A percentile compares a stretch with the other conserved stretches of the same genome.
Evolutionary conservation across 2,888 invertebrate genomes (phyloP).

Genomic region (Resseliella maxima): DNA sequence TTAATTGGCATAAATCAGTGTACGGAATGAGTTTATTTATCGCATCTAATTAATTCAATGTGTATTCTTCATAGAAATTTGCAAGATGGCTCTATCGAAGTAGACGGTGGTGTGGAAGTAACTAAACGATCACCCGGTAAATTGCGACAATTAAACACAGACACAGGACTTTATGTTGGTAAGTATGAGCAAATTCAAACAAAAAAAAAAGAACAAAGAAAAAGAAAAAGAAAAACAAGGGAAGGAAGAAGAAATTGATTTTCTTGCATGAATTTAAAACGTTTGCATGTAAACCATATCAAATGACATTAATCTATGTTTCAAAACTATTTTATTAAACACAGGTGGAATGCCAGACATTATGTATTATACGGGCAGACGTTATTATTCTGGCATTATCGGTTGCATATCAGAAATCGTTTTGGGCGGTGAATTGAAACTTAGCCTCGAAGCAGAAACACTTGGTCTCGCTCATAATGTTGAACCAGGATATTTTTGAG

Average conservation of each 20-base stretch:
- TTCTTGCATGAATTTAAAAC: no score
- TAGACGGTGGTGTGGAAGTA: constrained; percentile 87
- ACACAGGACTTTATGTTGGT: constrained; percentile 92
- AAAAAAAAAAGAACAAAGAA: no score
- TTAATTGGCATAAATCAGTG: neutral
- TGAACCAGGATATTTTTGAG: constrained; percentile 63
- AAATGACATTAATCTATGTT: neutral
- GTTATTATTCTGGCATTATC: constrained; percentile 79
- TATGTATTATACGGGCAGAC: constrained; percentile 75
- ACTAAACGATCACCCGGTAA: constrained; percentile 87
- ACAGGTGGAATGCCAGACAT: constrained; percentile 85
- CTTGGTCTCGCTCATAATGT: constrained; percentile 67
- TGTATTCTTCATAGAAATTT: constrained; percentile 80
- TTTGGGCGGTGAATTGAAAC: constrained; percentile 81
- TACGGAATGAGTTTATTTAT: neutral
- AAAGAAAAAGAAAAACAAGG: no score
- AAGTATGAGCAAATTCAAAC: constrained; percentile 63
- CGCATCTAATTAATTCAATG: constrained; percentile 20
- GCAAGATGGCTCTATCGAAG: constrained; percentile 85
- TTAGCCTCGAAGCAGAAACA: constrained; percentile 71
- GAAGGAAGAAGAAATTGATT: no score
- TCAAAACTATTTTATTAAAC: constrained; percentile 60
- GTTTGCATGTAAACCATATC: no score
- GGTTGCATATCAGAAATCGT: constrained; percentile 88
- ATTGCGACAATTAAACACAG: constrained; percentile 84